Base-by-base conservation (phyloP, 2,797 vertebrate species). In the Hemibagrus guttatus region DNA sequence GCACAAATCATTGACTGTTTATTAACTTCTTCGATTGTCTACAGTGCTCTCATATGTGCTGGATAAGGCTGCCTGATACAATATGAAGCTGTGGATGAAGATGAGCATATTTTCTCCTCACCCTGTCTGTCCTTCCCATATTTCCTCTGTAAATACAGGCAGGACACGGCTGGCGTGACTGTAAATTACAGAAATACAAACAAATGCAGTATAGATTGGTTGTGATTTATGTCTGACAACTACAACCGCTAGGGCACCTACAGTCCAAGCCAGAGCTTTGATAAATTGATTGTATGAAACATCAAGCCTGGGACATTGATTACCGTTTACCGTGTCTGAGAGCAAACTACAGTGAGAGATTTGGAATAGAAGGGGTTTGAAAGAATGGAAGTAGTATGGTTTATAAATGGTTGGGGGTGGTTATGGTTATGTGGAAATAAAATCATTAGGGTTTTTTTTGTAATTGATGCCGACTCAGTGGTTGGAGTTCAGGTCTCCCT, bases 161-260 rank as follows among this genome's bases (percentile, higher is more conserved):
- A 95, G 94, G 93, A 93, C 92, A 93, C 86, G 89, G 92, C 92
- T 92, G 92, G 92, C 92, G 90, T 91, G 93, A 93, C 92, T 92
- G 93, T 93, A 93, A 95, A 93, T 92, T 85, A 83, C 93, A 93
- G 91, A 93, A 93, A 92, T 93, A 93, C 93, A 91, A 93, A 90
- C 88, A 89, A 88, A 86, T 83, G 81, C 26, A 8, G 54, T 91
- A 91, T 91, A 84, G 92, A 90, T 93, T 94, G 91, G 93, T 93
- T 88, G 92, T 95, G 94, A 95, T 95, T 95, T 94, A 95, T 95
- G 92, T 92, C 92, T 90, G 91, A 91, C 90, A 91, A 91, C 87
- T 84, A 91, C 88, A 92, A 92, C 90, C 90, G 85, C n/a, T 85
- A 86, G 86, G 83, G 84, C 78, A 83, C 64, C 80, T 86, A 88